Conservation (phyloP, 2,113 vertebrate species). For the Thymallus thymallus region DNA sequence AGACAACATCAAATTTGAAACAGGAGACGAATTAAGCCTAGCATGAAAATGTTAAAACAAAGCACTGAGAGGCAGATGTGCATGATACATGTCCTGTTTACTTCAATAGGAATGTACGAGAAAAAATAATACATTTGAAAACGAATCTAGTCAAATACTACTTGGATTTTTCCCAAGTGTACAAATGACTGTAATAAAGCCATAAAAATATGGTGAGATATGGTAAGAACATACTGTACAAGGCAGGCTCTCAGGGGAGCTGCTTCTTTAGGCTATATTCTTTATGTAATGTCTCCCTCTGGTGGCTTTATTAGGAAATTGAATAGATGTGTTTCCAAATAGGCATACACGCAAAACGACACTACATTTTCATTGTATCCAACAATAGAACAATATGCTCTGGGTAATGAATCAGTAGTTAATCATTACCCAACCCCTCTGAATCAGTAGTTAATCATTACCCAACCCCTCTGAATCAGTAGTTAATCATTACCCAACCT, state of each 20-base stretch:
- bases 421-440: too few species aligned
- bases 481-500: too few species aligned
- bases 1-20: slow-evolving; percentile 8
- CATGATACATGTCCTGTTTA: neutral
- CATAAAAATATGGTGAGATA: slow-evolving; percentile 10
- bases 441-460: too few species aligned
- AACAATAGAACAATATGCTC: too few species aligned
- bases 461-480: too few species aligned
- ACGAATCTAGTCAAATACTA: neutral
- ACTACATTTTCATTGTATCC: too few species aligned
- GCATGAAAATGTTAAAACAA: slow-evolving; percentile 16
- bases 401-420: too few species aligned
- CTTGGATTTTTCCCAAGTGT: neutral
- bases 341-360: too few species aligned
- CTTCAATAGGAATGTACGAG: neutral
- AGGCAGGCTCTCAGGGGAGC: neutral
- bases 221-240: neutral
- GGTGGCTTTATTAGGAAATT: slow-evolving; percentile 41
- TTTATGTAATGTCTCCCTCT: slow-evolving; percentile 68
- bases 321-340: neutral
- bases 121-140: neutral
- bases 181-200: neutral
- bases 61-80: neutral
- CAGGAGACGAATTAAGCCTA: neutral
- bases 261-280: slow-evolving; percentile 16